Conservation (phyloP, 35 echinoderm and acorn worm species). For the Heliocidaris tuberculata region DNA sequence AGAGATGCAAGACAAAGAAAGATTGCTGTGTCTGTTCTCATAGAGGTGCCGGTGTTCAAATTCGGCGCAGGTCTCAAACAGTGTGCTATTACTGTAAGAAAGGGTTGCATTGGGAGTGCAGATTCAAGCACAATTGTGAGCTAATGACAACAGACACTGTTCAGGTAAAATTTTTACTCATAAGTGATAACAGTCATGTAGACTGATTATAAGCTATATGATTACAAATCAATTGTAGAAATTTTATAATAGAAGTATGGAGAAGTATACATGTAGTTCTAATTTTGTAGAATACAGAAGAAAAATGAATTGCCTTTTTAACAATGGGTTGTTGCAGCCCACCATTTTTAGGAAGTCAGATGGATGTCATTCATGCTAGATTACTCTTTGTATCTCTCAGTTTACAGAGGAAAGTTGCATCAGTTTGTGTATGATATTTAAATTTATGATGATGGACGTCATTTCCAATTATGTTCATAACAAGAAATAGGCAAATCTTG, state of each 20-base stretch:
- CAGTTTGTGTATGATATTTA: neutral
- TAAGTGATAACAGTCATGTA: neutral
- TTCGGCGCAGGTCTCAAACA: conserved; percentile 1
- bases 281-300: no score
- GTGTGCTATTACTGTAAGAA: conserved; percentile 43
- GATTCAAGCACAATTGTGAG: neutral
- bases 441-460: neutral
- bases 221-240: neutral
- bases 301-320: neutral
- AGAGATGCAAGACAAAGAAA: neutral
- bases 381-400: no score
- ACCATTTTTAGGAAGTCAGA: no score
- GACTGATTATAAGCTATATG: neutral
- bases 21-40: conserved; percentile 30
- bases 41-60: neutral
- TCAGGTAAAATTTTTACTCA: neutral
- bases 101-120: conserved; percentile 43
- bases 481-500: neutral
- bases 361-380: no score
- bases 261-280: no score
- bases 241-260: no score
- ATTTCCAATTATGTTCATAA: neutral
- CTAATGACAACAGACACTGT: neutral
- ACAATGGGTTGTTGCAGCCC: neutral
- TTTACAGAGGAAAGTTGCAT: neutral